These are phyloP conservation scores for Periplaneta americana DNA, from an alignment of 1,140 invertebrate species.

Conservation along the genomic window DNA sequence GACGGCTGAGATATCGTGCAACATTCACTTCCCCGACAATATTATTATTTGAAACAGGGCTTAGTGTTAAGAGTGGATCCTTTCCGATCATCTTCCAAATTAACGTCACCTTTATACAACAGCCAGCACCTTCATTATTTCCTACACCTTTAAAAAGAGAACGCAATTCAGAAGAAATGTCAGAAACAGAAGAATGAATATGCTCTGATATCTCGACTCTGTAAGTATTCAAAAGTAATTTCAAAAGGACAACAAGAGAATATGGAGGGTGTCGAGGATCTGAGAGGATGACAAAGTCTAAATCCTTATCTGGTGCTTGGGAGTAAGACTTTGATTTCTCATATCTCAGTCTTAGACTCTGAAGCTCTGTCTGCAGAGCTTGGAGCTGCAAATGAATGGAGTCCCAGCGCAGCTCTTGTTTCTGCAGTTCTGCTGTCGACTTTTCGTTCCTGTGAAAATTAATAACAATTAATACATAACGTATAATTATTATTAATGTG, in stretches of 20 bases:
- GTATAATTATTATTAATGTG: too few relatives aligned
- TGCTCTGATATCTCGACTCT: slow-evolving; percentile 32
- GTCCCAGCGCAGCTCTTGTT: slow-evolving; percentile 29
- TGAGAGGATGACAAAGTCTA: slow-evolving; percentile 41
- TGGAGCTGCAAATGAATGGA: slow-evolving; percentile 28
- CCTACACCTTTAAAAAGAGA: slow-evolving; percentile 2
- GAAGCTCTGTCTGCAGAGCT: slow-evolving; percentile 25
- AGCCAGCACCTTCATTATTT: slow-evolving; percentile 6
- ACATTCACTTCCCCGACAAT: slow-evolving; percentile 46
- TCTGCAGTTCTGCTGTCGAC: background rate
- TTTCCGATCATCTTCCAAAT: slow-evolving; percentile 43
- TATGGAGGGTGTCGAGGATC: slow-evolving; percentile 41
- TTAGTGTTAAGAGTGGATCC: slow-evolving; percentile 38
- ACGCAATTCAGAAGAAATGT: slow-evolving; percentile 24
- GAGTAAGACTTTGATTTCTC: background rate
- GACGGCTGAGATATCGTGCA: slow-evolving; percentile 44
- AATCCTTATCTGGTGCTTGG: background rate
- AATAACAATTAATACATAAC: too few relatives aligned
- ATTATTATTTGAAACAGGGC: slow-evolving; percentile 29
- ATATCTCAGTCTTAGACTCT: background rate
- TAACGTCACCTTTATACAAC: slow-evolving; percentile 34
- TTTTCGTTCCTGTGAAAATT: background rate
- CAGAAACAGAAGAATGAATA: slow-evolving; percentile 38
- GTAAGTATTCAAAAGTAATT: slow-evolving; percentile 29
- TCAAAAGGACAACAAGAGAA: slow-evolving; percentile 39